phyloP scores from a whole-genome alignment of 2,888 invertebrate genomes.

The Cantharis rustica region DNA sequence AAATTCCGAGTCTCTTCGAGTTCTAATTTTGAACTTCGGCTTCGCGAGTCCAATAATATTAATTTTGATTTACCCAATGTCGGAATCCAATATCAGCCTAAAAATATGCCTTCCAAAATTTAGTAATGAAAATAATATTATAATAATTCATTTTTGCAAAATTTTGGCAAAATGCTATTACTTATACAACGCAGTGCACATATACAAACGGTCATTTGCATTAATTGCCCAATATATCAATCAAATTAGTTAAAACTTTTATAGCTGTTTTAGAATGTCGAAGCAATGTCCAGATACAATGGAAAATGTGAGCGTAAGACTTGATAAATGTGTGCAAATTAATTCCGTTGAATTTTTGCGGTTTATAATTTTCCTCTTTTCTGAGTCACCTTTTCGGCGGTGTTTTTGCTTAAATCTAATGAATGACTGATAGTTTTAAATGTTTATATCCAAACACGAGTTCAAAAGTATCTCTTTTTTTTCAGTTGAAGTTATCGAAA shows the following conservation, averaged over 20 bases:
- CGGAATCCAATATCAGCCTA: not conserved
- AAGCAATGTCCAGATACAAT: not conserved
- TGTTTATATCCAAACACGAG: not conserved
- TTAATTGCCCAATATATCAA: not conserved
- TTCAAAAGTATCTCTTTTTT: slow-evolving; percentile 30
- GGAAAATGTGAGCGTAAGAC: not conserved
- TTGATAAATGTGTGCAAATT: not conserved
- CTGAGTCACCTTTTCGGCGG: not conserved
- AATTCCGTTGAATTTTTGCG: not conserved
- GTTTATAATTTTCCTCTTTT: not conserved
- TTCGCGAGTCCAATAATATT: not conserved
- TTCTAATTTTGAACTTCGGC: not conserved
- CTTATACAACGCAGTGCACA: not conserved
- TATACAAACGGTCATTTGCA: not conserved
- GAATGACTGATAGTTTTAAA: not conserved
- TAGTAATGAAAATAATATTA: too few relatives aligned
- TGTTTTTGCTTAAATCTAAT: not conserved
- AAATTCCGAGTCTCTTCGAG: not conserved
- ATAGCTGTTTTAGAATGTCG: not conserved
- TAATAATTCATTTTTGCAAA: not conserved
- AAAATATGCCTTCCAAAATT: not conserved
- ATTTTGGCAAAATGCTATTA: not conserved
- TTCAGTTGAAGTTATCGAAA: slow-evolving; percentile 74
- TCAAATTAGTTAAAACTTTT: not conserved
- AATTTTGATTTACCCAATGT: not conserved